A percentile compares a stretch with the other conserved stretches of the same genome.
Evolutionary conservation across 2,797 vertebrate genomes (phyloP).

Genomic region (Acanthornis magna): DNA sequence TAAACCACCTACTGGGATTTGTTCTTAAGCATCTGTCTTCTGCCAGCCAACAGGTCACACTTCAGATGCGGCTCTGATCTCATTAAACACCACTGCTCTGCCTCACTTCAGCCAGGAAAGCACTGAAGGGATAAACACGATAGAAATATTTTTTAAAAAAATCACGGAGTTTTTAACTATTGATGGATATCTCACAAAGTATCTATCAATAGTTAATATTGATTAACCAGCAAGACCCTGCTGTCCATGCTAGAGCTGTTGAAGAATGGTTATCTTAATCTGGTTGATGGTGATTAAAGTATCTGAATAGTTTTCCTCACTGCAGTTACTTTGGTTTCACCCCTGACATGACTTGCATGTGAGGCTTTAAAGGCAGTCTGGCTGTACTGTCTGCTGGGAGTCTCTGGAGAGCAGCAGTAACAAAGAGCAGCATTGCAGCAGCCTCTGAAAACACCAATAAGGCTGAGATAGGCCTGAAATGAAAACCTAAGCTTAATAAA

Average conservation of each 20-base stretch:
- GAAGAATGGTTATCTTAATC: neutral
- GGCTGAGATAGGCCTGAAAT: neutral
- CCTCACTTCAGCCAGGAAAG: neutral
- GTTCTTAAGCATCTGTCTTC: neutral
- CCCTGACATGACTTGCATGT: neutral
- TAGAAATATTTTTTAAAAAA: neutral
- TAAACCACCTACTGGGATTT: neutral
- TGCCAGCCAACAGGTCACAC: neutral
- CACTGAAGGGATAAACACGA: neutral
- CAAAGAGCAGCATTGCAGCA: neutral
- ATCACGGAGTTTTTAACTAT: fast-evolving
- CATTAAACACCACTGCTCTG: neutral
- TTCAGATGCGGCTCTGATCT: neutral
- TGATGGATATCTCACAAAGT: neutral
- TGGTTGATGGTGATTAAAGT: neutral
- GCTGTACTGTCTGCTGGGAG: neutral
- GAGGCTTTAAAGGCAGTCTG: neutral
- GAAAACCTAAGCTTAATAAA: neutral
- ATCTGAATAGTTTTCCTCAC: neutral
- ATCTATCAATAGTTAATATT: neutral
- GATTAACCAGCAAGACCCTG: neutral
- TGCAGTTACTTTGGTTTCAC: neutral
- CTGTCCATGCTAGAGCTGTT: neutral
- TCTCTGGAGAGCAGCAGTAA: neutral
- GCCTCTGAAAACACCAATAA: neutral